Conservation (phyloP, 2,113 vertebrate species). For the Otus sunia region DNA sequence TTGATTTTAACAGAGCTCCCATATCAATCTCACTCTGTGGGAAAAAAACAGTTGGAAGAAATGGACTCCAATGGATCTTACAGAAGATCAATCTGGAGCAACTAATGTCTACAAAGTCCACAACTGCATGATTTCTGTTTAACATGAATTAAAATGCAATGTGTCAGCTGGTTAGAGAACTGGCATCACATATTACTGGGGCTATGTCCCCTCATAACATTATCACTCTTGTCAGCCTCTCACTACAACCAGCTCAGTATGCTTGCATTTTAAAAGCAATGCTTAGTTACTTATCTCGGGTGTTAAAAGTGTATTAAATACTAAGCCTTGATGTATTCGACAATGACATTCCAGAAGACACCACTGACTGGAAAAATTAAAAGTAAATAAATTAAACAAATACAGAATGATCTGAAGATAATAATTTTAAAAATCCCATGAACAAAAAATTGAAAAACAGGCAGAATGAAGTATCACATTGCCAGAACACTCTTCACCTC, state of each 20-base stretch:
- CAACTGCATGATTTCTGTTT: background rate
- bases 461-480: background rate
- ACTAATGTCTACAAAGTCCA: background rate
- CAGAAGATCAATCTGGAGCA: background rate
- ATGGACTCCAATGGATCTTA: background rate
- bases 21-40: constrained; percentile 81
- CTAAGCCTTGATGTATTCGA: background rate
- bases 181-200: background rate
- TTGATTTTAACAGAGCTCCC: constrained; percentile 90
- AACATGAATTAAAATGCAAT: background rate
- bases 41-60: constrained; percentile 22
- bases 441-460: background rate
- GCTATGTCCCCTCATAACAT: background rate
- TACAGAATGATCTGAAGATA: background rate
- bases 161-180: background rate
- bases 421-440: background rate
- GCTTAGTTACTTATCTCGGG: background rate
- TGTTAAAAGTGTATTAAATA: background rate
- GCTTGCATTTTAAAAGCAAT: background rate
- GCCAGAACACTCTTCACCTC: background rate
- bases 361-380: background rate
- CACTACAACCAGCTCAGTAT: background rate
- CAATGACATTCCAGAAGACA: background rate
- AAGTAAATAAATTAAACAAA: background rate
- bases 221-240: background rate